Base-by-base conservation (phyloP, 2,888 invertebrate species). In the Drosophila tripunctata region DNA sequence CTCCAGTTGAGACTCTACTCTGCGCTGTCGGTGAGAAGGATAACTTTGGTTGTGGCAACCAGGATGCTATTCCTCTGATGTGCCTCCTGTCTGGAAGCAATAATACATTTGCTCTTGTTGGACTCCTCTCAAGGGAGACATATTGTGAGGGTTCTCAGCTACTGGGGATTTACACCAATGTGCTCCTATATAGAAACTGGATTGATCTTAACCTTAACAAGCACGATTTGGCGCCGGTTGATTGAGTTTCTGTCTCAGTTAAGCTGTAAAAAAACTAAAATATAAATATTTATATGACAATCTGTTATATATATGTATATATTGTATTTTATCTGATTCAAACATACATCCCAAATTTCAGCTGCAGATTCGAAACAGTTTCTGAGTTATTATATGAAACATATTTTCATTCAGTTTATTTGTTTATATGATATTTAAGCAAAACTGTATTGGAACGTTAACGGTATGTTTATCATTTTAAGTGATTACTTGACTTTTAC, bases 11-110 rank as follows among this genome's bases (percentile, higher is more conserved):
- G 3, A 69, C 69, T 4, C 60, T 83, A 0, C 48, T 81, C 14
- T 81, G 83, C 35, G 68, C 80, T 4, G 80, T 78, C 35, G 80
- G 80, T 5, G 80, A 80, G 14, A 83, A 83, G 63, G 63, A 70
- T 0, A 48, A 67, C 3, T 75, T 78, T 24, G 68, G 80, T 1
- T 81, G 80, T 33, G 55, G 47, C 3, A 63, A 79, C 14, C 30
- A 48, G 41, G 78, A 63, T 2, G 83, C 44, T 1, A 56, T 77
- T 15, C 80, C 80, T 0, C 43, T 81, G 17, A 83, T 81, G 72
- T 81, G 80, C 8, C 72, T 73, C 0, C 45, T 80, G 5, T 48
- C 80, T 1, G 67, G 70, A 12, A 57, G 51, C 19, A 63, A 62
- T 4, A 74, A 77, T 31, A 73, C 75, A 0, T 83, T 73, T 14